Evolutionary conservation across 2,888 invertebrate species (phyloP).

Genomic region (Platycnemis pennipes): DNA sequence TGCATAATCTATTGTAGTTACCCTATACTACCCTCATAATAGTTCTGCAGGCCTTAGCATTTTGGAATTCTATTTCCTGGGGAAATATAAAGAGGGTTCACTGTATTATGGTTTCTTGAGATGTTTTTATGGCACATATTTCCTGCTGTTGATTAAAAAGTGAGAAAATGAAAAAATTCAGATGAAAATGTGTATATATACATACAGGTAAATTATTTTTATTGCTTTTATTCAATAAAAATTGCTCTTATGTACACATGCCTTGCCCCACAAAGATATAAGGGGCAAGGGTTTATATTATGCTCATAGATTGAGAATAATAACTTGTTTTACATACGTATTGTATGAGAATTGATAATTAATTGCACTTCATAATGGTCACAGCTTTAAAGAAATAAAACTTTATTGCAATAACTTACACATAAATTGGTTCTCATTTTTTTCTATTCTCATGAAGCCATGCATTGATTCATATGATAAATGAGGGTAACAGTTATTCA

Average conservation of each 20-base stretch:
- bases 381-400: conserved; percentile 36
- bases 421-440: neutral
- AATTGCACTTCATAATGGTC: conserved; percentile 39
- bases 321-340: conserved; percentile 29
- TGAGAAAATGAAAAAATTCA: conserved; percentile 11
- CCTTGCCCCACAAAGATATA: neutral
- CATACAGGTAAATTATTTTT: conserved; percentile 31
- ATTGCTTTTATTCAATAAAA: conserved; percentile 14
- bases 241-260: conserved; percentile 26
- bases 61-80: conserved; percentile 21
- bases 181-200: neutral
- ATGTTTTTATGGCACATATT: conserved; percentile 31
- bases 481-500: neutral
- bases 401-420: conserved; percentile 12
- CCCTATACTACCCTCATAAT: neutral
- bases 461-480: neutral
- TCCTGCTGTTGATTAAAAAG: conserved; percentile 35
- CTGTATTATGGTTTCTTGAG: conserved; percentile 28
- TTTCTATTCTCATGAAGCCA: neutral
- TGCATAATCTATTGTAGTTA: neutral
- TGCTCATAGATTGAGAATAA: conserved; percentile 31
- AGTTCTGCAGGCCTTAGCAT: conserved; percentile 28
- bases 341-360: conserved; percentile 19
- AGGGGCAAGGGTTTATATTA: neutral
- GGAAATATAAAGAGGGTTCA: conserved; percentile 26